Evolutionary conservation across 2,113 vertebrate genomes (phyloP).

Genomic region (Nothobranchius furzeri): DNA sequence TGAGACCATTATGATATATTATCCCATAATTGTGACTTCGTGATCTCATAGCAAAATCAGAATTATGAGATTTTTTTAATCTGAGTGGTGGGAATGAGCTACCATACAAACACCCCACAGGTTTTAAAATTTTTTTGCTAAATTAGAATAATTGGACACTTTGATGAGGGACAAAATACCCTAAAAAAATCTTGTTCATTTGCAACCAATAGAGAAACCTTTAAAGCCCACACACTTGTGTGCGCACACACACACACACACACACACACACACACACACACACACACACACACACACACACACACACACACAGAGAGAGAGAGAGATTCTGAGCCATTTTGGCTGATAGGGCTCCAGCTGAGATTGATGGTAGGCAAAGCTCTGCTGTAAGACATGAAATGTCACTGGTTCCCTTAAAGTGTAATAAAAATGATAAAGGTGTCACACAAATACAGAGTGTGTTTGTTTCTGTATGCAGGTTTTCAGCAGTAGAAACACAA

Average conservation of each 20-base stretch:
- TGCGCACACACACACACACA: not conserved
- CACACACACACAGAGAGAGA: slow-evolving; percentile 12
- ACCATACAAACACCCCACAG: not conserved
- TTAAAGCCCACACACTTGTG: slow-evolving; percentile 22
- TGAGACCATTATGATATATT: too few relatives aligned
- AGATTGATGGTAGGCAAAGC: slow-evolving; percentile 11
- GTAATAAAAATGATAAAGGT: slow-evolving; percentile 7
- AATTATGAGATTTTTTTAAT: too few relatives aligned
- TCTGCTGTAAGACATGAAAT: slow-evolving; percentile 8
- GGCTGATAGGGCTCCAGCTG: slow-evolving; percentile 9
- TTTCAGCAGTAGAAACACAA: not conserved
- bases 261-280: slow-evolving; percentile 12
- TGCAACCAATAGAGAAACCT: slow-evolving; percentile 10
- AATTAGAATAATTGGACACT: slow-evolving; percentile 14
- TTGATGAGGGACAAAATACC: not conserved
- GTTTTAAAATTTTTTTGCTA: not conserved
- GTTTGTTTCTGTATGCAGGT: not conserved
- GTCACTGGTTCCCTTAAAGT: slow-evolving; percentile 11
- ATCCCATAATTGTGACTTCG: too few relatives aligned
- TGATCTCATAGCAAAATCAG: too few relatives aligned
- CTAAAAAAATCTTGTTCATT: too few relatives aligned
- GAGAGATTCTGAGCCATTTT: slow-evolving; percentile 8
- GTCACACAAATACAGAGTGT: not conserved
- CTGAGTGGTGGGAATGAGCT: too few relatives aligned
- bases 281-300: not conserved